These are phyloP conservation scores for Nannoperca obscura DNA, from an alignment of 2,797 vertebrate species.

Conservation along the genomic window DNA sequence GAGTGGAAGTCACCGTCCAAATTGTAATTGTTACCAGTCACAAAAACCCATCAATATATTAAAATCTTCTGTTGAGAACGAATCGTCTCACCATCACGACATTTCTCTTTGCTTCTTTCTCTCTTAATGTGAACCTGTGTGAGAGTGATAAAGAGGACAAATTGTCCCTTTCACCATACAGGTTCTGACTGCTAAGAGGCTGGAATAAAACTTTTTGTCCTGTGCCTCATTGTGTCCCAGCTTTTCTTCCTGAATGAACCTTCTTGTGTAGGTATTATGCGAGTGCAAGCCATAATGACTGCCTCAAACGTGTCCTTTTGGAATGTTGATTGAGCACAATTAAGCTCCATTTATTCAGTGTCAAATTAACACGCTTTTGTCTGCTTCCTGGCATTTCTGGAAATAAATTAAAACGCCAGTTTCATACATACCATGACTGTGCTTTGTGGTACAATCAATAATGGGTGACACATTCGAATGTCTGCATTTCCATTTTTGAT, in stretches of 20 bases:
- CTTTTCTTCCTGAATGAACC: conserved; percentile 11
- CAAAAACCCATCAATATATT: neutral
- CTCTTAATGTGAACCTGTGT: conserved; percentile 13
- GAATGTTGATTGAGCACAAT: conserved; percentile 45
- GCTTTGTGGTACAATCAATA: conserved; percentile 53
- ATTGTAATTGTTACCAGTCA: conserved; percentile 28
- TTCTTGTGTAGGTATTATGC: conserved; percentile 21
- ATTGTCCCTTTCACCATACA: conserved; percentile 20
- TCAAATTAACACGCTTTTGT: conserved; percentile 46
- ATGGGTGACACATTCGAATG: conserved; percentile 48
- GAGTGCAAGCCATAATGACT: conserved; percentile 3
- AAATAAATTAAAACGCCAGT: conserved; percentile 24
- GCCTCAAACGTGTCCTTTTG: conserved; percentile 12
- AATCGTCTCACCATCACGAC: neutral
- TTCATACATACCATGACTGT: conserved; percentile 16
- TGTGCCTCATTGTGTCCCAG: conserved; percentile 1
- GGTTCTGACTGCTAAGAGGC: conserved; percentile 14
- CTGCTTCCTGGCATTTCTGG: conserved; percentile 40
- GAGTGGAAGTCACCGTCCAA: conserved; percentile 23
- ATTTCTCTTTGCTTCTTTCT: conserved; percentile 23
- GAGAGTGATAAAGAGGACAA: conserved; percentile 37
- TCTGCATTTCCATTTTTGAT: conserved; percentile 73
- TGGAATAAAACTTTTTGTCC: conserved; percentile 31
- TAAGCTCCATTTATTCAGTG: conserved; percentile 29
- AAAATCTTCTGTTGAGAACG: conserved; percentile 15